Evolutionary conservation across 2,113 vertebrate genomes (phyloP).

Genomic region (Scophthalmus maximus): DNA sequence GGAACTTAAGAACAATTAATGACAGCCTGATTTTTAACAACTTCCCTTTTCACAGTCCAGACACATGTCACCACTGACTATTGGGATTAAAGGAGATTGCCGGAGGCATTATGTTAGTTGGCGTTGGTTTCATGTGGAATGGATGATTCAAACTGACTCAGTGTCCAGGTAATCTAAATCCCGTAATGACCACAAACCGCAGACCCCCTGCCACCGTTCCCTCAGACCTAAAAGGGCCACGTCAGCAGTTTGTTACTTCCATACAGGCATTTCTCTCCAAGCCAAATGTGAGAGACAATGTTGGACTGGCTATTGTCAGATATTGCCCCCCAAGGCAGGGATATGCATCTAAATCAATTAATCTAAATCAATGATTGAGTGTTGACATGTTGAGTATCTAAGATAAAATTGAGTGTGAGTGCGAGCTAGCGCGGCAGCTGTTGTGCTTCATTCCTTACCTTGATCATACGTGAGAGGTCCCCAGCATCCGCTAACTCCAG

Average conservation of each 20-base stretch:
- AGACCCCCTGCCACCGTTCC: slow-evolving; percentile 45
- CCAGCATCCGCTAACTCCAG: slow-evolving; percentile 97
- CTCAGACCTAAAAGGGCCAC: slow-evolving; percentile 16
- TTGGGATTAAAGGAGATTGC: slow-evolving; percentile 46
- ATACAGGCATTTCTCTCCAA: slow-evolving; percentile 13
- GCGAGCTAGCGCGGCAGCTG: not conserved
- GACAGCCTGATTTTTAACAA: slow-evolving; percentile 34
- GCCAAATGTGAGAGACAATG: not conserved
- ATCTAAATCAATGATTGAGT: too few relatives aligned
- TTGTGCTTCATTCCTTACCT: slow-evolving; percentile 82
- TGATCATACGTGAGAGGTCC: slow-evolving; percentile 98
- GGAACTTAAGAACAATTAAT: slow-evolving; percentile 46
- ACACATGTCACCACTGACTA: slow-evolving; percentile 27
- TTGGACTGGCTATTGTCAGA: not conserved
- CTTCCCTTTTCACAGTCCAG: slow-evolving; percentile 43
- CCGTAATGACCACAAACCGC: slow-evolving; percentile 48
- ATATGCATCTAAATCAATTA: not conserved
- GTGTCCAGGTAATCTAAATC: slow-evolving; percentile 54
- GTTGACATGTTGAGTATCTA: too few relatives aligned
- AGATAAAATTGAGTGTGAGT: too few relatives aligned
- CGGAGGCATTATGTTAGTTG: slow-evolving; percentile 33
- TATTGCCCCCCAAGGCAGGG: not conserved
- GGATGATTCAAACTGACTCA: slow-evolving; percentile 66
- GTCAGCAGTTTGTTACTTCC: slow-evolving; percentile 37
- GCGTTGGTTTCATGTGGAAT: slow-evolving; percentile 49